Base-by-base conservation (phyloP, 2,113 vertebrate species). In the Syrmaticus mikado region DNA sequence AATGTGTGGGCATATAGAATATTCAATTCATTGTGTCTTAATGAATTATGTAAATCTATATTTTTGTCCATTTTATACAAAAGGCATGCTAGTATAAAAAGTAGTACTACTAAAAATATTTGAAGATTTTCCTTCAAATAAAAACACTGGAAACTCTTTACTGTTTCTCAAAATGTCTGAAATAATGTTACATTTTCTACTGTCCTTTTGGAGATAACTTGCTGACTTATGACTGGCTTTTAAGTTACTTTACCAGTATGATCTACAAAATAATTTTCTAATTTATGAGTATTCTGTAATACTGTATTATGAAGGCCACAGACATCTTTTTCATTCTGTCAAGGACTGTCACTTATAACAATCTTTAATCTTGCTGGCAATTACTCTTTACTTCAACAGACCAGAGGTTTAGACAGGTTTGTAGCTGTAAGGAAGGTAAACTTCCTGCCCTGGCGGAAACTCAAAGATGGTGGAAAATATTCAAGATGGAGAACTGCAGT, bases 261-360 rank as follows among this genome's bases (percentile, higher is more conserved):
- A 28, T 22, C 20, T 72, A 28, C 28, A 10, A 72, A 55, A 11
- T 40, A 36, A 40, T 53, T 28, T 28, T 28, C 52, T 53, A 16
- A 28, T 53, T 53, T 28, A 27, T 53, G 27, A 53, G 52, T 28
- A 28, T 53, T 53, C 52, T 28, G 27, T 28, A 53, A 28, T 53
- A 28, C 52, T 53, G 14, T 53, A 53, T 28, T 28, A 15, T 53
- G 52, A 53, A 53, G 27, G 52, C 52, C 52, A 53, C 14, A 15
- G 25, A 28, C 52, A 28, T 53, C 20, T 28, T 82, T 24, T 73
- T 93, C 30, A 25, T 58, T 71, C 27, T 43, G 28, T 68, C 25
- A 84, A 87, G 64, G 46, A 90, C 48, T 74, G 43, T 90, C 14
- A 82, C 83, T 40, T 90, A 64, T 27, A 89, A 86, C 94, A 89